These are phyloP conservation scores for Cacatua alba DNA, from an alignment of 2,113 vertebrate species.

Conservation along the genomic window DNA sequence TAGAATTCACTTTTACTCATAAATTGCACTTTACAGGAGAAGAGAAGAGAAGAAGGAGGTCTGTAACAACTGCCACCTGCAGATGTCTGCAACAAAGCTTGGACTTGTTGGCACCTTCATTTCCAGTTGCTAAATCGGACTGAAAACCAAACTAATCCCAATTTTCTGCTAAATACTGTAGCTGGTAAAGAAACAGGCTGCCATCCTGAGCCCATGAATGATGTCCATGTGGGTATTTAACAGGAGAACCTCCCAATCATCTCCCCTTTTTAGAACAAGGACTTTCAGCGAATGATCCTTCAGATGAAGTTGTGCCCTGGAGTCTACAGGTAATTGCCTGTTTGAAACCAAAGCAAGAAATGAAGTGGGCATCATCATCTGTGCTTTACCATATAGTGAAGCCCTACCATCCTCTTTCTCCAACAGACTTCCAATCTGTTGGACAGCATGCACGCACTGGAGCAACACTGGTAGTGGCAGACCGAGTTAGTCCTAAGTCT, in stretches of 20 bases:
- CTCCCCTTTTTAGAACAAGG: not conserved
- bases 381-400: not conserved
- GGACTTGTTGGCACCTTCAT: not conserved
- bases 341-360: not conserved
- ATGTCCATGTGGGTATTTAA: not conserved
- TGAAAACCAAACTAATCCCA: not conserved
- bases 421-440: not conserved
- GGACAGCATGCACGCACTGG: not conserved
- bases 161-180: not conserved
- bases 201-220: not conserved
- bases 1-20: not conserved
- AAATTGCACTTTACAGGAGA: not conserved
- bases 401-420: not conserved
- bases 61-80: not conserved
- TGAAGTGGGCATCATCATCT: not conserved
- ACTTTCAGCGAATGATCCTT: not conserved
- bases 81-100: not conserved
- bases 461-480: not conserved
- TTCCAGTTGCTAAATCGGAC: not conserved
- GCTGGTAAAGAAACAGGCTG: not conserved
- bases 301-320: not conserved
- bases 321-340: fast-evolving
- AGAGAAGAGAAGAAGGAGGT: not conserved
- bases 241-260: not conserved
- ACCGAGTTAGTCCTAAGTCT: not conserved